Evolutionary conservation across 2,888 invertebrate genomes (phyloP).

Genomic region (Aphelenchoides bicaudatus): DNA sequence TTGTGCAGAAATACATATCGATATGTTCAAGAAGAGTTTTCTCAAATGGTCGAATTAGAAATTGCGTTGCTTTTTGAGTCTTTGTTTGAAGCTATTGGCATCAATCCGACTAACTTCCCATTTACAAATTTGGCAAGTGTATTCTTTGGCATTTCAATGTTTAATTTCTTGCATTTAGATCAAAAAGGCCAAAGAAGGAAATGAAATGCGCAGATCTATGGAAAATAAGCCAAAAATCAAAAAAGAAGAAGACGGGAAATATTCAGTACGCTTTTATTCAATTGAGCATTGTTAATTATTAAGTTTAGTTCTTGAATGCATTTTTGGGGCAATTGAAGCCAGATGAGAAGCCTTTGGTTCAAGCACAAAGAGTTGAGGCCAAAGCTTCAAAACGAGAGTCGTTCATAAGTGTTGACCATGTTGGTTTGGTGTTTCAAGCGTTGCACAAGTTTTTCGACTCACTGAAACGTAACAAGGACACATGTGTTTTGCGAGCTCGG

Average conservation of each 20-base stretch:
- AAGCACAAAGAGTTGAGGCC: too few species aligned
- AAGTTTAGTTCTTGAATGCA: slow-evolving; percentile 1
- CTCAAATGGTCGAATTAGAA: slow-evolving; percentile 20
- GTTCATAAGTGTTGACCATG: not conserved
- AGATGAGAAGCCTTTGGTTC: too few species aligned
- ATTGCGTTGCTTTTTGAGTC: slow-evolving; percentile 31
- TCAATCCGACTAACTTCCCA: slow-evolving; percentile 16
- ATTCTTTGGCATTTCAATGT: slow-evolving; percentile 10
- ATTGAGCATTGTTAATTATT: not conserved
- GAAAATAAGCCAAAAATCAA: slow-evolving; percentile 2
- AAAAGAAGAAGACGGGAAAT: not conserved
- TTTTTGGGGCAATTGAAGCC: not conserved
- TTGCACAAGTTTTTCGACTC: slow-evolving; percentile 3
- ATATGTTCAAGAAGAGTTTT: not conserved
- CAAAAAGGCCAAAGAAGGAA: not conserved
- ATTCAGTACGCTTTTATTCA: too few species aligned
- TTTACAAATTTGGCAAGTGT: slow-evolving; percentile 21
- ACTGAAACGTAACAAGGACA: not conserved
- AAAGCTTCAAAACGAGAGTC: not conserved
- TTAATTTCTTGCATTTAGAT: not conserved
- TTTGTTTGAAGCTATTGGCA: slow-evolving; percentile 25
- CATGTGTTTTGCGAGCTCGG: not conserved
- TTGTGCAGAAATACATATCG: not conserved
- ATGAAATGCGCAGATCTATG: slow-evolving; percentile 6
- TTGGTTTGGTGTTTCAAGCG: not conserved